Conservation (phyloP, 2,113 vertebrate species). For the Colius striatus region DNA sequence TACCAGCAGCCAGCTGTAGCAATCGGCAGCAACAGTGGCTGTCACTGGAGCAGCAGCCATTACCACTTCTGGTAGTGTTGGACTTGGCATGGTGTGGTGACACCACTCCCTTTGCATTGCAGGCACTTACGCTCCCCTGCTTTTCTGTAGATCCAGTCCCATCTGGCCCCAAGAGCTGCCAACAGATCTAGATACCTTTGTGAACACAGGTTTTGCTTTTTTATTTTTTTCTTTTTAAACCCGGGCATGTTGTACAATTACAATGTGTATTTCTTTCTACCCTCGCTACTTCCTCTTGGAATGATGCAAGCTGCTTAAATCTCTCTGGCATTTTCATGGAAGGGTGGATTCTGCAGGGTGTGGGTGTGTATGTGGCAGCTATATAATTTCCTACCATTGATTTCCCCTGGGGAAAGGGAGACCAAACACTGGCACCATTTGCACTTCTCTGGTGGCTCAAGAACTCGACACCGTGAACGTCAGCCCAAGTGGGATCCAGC, state of each 20-base stretch:
- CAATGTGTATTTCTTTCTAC: conserved; percentile 18
- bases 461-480: neutral
- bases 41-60: neutral
- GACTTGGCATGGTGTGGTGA: fast-evolving
- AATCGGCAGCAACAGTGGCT: neutral
- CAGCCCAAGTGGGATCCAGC: neutral
- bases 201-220: neutral
- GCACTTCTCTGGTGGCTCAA: neutral
- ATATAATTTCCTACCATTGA: neutral
- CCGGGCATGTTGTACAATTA: neutral
- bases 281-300: neutral
- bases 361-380: neutral
- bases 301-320: conserved; percentile 46
- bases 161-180: neutral
- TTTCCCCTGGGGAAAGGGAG: conserved; percentile 3
- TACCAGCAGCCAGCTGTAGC: conserved; percentile 13
- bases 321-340: conserved; percentile 30
- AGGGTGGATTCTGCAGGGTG: neutral
- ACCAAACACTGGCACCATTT: neutral
- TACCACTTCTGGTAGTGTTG: neutral
- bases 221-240: neutral
- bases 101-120: neutral
- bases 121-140: neutral
- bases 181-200: neutral
- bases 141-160: neutral